Evolutionary conservation across 2,113 vertebrate genomes (phyloP).

Genomic region (Nestor notabilis): DNA sequence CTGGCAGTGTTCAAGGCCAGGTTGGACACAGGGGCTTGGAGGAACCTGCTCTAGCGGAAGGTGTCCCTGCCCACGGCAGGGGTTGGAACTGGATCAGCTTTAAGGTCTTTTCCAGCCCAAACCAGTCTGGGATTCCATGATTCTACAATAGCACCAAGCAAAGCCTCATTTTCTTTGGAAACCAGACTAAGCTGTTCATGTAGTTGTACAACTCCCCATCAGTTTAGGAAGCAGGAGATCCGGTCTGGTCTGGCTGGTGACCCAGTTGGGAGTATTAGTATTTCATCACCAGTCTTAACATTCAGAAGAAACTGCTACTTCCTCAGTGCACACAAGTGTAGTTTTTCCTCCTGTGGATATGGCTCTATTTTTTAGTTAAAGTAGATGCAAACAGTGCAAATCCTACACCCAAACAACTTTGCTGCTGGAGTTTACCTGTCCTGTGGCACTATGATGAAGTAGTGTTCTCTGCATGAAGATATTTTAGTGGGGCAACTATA

Average conservation of each 20-base stretch:
- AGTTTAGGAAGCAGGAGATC: not conserved
- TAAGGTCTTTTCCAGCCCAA: not conserved
- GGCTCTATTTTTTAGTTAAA: not conserved
- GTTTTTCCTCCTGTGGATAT: not conserved
- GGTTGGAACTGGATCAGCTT: not conserved
- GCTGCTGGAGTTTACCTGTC: not conserved
- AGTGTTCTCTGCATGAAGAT: not conserved
- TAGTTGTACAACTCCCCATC: not conserved
- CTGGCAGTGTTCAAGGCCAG: not conserved
- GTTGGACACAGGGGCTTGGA: not conserved
- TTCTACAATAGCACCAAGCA: not conserved
- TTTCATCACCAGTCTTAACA: slow-evolving; percentile 10
- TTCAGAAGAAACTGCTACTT: not conserved
- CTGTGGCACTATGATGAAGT: fast-evolving
- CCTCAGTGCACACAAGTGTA: not conserved
- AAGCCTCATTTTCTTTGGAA: not conserved
- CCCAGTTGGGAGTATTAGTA: slow-evolving; percentile 4
- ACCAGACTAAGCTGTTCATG: not conserved
- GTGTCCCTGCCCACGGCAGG: not conserved
- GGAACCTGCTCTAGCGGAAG: not conserved
- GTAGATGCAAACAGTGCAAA: not conserved
- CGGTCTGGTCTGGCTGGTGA: slow-evolving; percentile 8
- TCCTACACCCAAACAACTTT: not conserved
- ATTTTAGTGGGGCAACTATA: not conserved
- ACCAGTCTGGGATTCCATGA: not conserved